Evolutionary conservation across 2,113 vertebrate genomes (phyloP), one percentile per base, ranked within the genome.

Genomic region (Amazona guildingii): DNA sequence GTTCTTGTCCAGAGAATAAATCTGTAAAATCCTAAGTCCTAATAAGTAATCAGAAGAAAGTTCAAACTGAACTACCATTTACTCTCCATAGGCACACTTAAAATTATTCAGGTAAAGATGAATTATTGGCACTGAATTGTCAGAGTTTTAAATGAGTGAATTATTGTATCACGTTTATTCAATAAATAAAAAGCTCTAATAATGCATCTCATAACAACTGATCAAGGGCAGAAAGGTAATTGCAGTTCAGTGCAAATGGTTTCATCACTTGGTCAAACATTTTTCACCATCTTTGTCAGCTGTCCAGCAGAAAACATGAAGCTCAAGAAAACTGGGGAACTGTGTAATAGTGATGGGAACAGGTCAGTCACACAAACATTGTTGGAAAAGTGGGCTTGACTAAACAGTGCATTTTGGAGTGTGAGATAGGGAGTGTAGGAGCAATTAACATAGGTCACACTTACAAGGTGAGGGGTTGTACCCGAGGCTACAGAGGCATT

Each of bases 311-410:
- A 81, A 77, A 86, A 62, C 17, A 13, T 16, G 31, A 80, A 69
- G 41, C 52, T 73, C 11, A 57, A 46, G 44, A 80, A 49, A 74
- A 55, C 17, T 51, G 11, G 2, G 8, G 7, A 6, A 67, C 10
- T 35, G 17, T 48, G 20, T 74, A 49, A 39, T 46, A 72, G 23
- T 59, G 51, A 29, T 81, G 39, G 37, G 49, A 62, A 17, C 14
- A 67, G 43, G 5, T 74, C 55, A 74, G 37, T 24, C 17, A 23
- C 19, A 17, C 0, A 0, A 57, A 19, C 4, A 7, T 48, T 1
- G 3, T 4, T 83, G 46, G 11, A 51, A 87, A 72, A 23, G 10
- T 54, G 35, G 44, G 12, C 11, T 77, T 77, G 15, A 23, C 41
- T 67, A 52, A 83, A 59, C 12, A 35, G 10, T 66, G 21, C 9